Base-by-base conservation (phyloP, 2,113 vertebrate genomes). In the Solenodon paradoxus region DNA sequence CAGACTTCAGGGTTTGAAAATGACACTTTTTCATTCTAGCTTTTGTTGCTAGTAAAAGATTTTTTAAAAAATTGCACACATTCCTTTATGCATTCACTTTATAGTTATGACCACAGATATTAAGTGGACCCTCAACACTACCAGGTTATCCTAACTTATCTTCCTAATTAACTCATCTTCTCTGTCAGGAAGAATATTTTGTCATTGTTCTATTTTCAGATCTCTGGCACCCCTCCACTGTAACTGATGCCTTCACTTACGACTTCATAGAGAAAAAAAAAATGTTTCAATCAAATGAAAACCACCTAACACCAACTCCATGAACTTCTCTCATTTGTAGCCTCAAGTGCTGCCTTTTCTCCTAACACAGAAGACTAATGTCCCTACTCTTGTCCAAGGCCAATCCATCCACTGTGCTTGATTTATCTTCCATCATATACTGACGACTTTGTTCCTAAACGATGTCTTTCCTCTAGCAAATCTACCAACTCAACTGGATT, bases 1-100 rank as follows among this genome's bases (percentile, higher is more conserved):
- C n/a, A n/a, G n/a, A n/a, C n/a, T n/a, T n/a, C n/a, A n/a, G 0
- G 16, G 4, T 79, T 84, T 88, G 45, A 15, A 45, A 66, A 78
- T 57, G 83, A 86, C 61, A 59, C 32, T 11, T 85, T 68, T n/a
- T 57, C 30, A 45, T 51, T 8, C 2, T 9, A 59, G 42, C 12
- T 64, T 88, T 9, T 30, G 35, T 20, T 83, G 32, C 26, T 24
- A 71, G 45, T 32, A 26, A 83, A 80, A 61, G 4, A 47, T 72
- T 77, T 63, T 26, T 55, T 59, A 91, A 84, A 71, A 88, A 84
- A 30, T 80, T 30, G 30, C 9, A n/a, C 40, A 63, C 3, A 42
- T 42, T 74, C 24, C 68, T 95, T 66, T 82, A 51, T 90, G n/a
- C 9, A 55, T 88, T 79, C 30, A 55, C 17, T 95, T 96, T 61